Percentiles rank a stretch among this genome's conserved stretches.
Evolutionary conservation across 2,113 vertebrate species (phyloP).

Genomic region (human): DNA sequence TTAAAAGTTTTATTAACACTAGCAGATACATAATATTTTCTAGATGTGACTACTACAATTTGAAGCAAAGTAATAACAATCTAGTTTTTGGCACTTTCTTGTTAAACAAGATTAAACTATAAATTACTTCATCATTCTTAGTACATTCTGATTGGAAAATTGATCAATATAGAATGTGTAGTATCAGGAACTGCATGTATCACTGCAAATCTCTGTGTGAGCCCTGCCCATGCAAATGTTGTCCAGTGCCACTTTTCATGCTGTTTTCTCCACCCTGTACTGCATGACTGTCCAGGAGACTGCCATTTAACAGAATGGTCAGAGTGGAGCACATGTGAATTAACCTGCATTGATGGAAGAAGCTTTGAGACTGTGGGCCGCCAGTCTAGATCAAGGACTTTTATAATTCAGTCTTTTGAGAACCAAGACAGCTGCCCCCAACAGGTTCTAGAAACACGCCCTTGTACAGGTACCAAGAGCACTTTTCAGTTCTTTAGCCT

Average conservation of each 20-base stretch:
- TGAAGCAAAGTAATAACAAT: neutral
- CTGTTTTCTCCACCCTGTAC: neutral
- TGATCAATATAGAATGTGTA: neutral
- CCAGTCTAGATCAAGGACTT: constrained; percentile 93
- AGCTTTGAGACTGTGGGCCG: constrained; percentile 92
- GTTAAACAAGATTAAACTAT: neutral
- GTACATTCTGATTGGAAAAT: neutral
- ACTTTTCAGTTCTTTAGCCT: neutral
- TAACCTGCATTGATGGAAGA: constrained; percentile 94
- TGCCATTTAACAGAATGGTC: constrained; percentile 98
- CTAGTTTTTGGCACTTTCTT: neutral
- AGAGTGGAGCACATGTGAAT: constrained; percentile 95
- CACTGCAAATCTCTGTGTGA: neutral
- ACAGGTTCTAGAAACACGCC: constrained; percentile 90
- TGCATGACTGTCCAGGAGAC: constrained; percentile 86
- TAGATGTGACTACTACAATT: neutral
- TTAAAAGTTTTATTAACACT: neutral
- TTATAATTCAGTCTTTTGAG: constrained; percentile 90
- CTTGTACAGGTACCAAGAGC: constrained; percentile 90
- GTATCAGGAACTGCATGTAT: neutral
- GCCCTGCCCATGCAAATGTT: neutral
- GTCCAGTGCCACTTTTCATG: neutral
- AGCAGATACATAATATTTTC: neutral
- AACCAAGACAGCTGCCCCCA: constrained; percentile 92
- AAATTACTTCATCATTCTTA: neutral